Evolutionary conservation across 2,888 invertebrate species (phyloP).

Genomic region (Lasioglossum villosulum): DNA sequence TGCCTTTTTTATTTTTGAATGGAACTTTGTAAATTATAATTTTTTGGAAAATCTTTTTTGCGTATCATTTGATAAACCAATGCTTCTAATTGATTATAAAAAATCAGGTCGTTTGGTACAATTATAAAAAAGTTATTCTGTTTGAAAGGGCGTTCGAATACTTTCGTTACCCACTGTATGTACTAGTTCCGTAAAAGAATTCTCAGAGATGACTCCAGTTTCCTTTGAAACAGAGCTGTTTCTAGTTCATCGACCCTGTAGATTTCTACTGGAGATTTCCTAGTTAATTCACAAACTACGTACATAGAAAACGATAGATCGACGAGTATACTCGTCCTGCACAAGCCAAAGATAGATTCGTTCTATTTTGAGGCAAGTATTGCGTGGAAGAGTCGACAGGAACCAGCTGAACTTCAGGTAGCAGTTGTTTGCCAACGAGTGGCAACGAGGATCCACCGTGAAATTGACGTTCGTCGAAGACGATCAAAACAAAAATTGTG

Average conservation of each 20-base stretch:
- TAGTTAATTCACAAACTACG: background rate
- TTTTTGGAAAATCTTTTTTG: too few species aligned
- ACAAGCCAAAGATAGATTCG: background rate
- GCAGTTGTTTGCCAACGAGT: background rate
- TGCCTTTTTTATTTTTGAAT: too few species aligned
- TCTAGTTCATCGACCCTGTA: background rate
- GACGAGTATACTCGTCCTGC: background rate
- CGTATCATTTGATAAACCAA: too few species aligned
- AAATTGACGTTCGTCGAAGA: conserved; percentile 15
- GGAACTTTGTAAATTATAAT: too few species aligned
- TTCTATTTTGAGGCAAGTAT: background rate
- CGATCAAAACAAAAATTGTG: conserved; percentile 72
- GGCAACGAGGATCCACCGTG: background rate
- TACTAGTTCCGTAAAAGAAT: background rate
- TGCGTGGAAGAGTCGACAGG: background rate
- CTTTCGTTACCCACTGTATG: too few species aligned
- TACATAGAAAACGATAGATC: too few species aligned
- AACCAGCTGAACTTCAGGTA: background rate
- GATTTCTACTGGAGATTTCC: background rate
- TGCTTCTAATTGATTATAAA: too few species aligned
- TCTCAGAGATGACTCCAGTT: background rate
- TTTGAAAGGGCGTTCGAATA: too few species aligned
- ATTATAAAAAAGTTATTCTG: too few species aligned
- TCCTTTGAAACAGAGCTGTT: background rate
- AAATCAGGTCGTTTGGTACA: too few species aligned